Conservation (phyloP, 2,888 invertebrate species). For the Agonopterix subpropinquella region DNA sequence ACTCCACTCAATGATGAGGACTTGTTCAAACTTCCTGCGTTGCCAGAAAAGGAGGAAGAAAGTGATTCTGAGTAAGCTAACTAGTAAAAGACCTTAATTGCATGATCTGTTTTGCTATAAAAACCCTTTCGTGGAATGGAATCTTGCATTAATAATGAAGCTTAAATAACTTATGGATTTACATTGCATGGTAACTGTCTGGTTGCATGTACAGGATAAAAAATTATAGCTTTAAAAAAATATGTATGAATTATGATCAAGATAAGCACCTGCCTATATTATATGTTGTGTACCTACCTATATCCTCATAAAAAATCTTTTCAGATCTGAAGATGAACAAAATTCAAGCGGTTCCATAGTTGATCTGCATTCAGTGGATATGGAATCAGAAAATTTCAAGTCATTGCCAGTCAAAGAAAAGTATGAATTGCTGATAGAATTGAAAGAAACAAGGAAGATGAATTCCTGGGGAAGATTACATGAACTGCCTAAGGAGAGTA, state of each 20-base stretch:
- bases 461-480: slow-evolving; percentile 91
- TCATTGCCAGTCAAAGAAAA: slow-evolving; percentile 91
- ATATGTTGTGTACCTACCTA: too few relatives aligned
- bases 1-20: slow-evolving; percentile 61
- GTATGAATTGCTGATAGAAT: slow-evolving; percentile 92
- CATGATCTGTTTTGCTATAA: not conserved
- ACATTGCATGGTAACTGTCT: too few relatives aligned
- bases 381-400: slow-evolving; percentile 86
- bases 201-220: too few relatives aligned
- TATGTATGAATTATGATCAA: not conserved
- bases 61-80: slow-evolving; percentile 66
- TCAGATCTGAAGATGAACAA: slow-evolving; percentile 60
- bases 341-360: slow-evolving; percentile 54
- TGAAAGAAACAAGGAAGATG: slow-evolving; percentile 93
- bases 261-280: not conserved
- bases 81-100: not conserved
- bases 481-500: slow-evolving; percentile 85
- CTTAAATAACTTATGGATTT: too few relatives aligned
- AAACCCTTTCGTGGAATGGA: too few relatives aligned
- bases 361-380: slow-evolving; percentile 87
- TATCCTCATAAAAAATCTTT: slow-evolving; percentile 9
- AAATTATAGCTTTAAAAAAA: too few relatives aligned
- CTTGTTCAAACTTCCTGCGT: slow-evolving; percentile 80
- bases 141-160: too few relatives aligned
- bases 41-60: slow-evolving; percentile 44